Conservation (phyloP, 2,888 invertebrate species). For the Dicyrtoma fusca region DNA sequence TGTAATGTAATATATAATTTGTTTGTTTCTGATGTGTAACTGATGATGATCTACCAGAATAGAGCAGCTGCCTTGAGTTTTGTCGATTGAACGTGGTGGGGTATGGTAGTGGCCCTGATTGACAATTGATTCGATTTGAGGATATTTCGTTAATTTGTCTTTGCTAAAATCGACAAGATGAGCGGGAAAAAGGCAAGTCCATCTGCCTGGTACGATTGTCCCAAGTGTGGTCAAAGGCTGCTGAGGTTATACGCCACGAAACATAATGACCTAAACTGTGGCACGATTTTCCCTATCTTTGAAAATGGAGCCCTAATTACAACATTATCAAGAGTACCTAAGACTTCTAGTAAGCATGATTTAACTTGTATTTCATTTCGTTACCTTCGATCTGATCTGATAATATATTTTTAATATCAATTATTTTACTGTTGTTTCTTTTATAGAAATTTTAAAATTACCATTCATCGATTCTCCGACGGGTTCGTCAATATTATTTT, state of each 20-base stretch:
- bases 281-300: conserved; percentile 44
- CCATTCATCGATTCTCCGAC: conserved; percentile 47
- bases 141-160: too few species aligned
- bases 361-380: neutral
- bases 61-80: too few species aligned
- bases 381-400: neutral
- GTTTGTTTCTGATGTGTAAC: too few species aligned
- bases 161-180: too few species aligned
- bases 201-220: conserved; percentile 45
- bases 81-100: too few species aligned
- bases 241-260: conserved; percentile 42
- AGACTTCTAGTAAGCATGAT: conserved; percentile 42
- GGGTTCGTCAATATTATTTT: conserved; percentile 45
- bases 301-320: conserved; percentile 28
- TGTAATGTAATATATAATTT: too few species aligned
- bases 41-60: too few species aligned
- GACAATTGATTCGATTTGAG: too few species aligned
- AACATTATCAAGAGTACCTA: conserved; percentile 36
- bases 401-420: conserved; percentile 9
- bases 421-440: conserved; percentile 5
- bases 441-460: conserved; percentile 46
- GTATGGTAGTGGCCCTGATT: too few species aligned
- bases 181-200: conserved; percentile 46
- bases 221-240: conserved; percentile 45
- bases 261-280: conserved; percentile 44